These are phyloP conservation scores for Myathropa florea DNA, from an alignment of 2,888 invertebrate species.

Conservation along the genomic window DNA sequence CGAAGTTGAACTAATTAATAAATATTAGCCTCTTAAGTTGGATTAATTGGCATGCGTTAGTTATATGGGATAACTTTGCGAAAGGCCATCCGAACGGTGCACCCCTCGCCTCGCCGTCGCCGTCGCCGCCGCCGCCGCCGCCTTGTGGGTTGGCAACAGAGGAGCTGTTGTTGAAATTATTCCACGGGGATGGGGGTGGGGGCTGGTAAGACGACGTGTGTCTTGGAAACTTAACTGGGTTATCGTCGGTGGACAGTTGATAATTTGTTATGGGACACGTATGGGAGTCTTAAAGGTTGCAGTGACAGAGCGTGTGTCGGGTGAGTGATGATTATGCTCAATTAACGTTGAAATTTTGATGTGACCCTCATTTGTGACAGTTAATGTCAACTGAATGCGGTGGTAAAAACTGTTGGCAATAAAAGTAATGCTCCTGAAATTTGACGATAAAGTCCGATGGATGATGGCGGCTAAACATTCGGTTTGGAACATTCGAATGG, in stretches of 20 bases:
- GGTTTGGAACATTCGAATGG: not conserved
- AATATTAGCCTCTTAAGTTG: slow-evolving; percentile 73
- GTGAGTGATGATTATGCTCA: slow-evolving; percentile 41
- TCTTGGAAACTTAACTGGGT: slow-evolving; percentile 1
- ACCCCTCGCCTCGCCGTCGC: no score
- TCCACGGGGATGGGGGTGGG: slow-evolving; percentile 26
- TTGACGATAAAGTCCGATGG: not conserved
- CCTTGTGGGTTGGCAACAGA: slow-evolving; percentile 5
- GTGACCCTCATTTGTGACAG: slow-evolving; percentile 43
- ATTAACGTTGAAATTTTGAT: slow-evolving; percentile 57
- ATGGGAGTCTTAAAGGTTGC: slow-evolving; percentile 26
- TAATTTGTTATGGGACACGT: slow-evolving; percentile 34
- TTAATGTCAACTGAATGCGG: not conserved
- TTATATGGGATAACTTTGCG: slow-evolving; percentile 69
- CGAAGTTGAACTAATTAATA: slow-evolving; percentile 73
- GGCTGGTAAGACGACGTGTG: not conserved
- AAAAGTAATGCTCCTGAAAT: not conserved
- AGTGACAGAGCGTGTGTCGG: slow-evolving; percentile 1
- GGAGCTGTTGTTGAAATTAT: slow-evolving; percentile 58
- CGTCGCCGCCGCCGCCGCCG: no score
- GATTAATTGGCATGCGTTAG: slow-evolving; percentile 71
- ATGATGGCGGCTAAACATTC: not conserved
- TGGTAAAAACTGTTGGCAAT: not conserved
- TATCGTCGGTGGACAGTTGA: slow-evolving; percentile 61
- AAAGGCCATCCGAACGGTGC: slow-evolving; percentile 6